Base-by-base conservation (phyloP, 1,140 invertebrate species). In the Drosophila persimilis region DNA sequence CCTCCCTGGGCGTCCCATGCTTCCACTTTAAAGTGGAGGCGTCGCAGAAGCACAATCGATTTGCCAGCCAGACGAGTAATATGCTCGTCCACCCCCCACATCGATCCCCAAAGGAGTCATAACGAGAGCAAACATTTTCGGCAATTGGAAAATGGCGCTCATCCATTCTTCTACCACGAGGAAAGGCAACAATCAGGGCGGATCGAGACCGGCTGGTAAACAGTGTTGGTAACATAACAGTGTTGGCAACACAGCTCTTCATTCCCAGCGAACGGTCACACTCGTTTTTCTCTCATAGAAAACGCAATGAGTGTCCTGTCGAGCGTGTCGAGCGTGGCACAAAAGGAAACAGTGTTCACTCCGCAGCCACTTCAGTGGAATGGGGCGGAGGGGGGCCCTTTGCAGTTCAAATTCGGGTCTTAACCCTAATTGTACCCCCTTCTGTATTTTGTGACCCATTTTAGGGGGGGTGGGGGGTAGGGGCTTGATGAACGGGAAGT, bases 31-130 rank as follows among this genome's bases (percentile, higher is more conserved):
- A 39, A 39, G 35, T 39, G 35, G 35, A 13, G 7, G 7, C 2
- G 35, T 5, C 35, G 35, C 11, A 13, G 35, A 15, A 29, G 44
- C 22, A 17, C 24, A 56, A 45, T 45, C 53, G 53, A 56, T 45
- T 45, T 55, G 53, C 43, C n/a, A 43, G 22, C 20, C 53, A 55
- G 24, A 55, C 43, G 39, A 43, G 39, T 9, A 15, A 39, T 55
- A n/a, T 26, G 41, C 35, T 29, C 11, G 24, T 39, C 2, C 43
- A 15, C 17, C 53, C 44, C 17, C 15, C 41, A 55, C 53, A 48
- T 56, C 48, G 63, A 56, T 35, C 63, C 48, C 63, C 9, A n/a
- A 39, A 64, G 51, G 65, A 35, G 51, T 56, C 63, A 35, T 69
- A 69, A 39, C 11, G 7, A 35, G 6, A 20, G 2, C 45, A 15